Conservation (phyloP, 2,888 invertebrate genomes). For the Tuberolachnus salignus region DNA sequence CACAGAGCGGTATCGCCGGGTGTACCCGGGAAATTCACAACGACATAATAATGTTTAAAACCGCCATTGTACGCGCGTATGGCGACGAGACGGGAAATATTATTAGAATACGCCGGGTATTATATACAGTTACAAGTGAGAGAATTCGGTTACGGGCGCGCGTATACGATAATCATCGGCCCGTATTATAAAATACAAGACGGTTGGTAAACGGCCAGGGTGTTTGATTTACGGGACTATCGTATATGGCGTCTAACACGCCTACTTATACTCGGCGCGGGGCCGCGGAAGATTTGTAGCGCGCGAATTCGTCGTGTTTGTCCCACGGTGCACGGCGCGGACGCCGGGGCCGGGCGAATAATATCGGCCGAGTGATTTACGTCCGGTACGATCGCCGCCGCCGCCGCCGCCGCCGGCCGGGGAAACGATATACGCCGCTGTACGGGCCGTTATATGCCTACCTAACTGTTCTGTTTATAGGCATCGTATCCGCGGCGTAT, state of each 20-base stretch:
- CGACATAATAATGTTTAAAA: neutral
- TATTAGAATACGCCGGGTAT: neutral
- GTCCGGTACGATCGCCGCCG: neutral
- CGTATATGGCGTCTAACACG: constrained; percentile 41
- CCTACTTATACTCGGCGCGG: constrained; percentile 31
- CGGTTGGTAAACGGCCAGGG: constrained; percentile 53
- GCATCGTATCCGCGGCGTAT: too few relatives aligned
- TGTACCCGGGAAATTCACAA: neutral
- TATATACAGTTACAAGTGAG: constrained; percentile 42
- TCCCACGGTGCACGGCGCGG: neutral
- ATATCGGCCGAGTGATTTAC: constrained; percentile 19
- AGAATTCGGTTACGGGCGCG: constrained; percentile 31
- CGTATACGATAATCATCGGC: constrained; percentile 35
- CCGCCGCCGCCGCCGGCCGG: neutral
- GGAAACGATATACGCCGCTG: neutral
- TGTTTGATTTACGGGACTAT: constrained; percentile 50
- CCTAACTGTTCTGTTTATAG: too few relatives aligned
- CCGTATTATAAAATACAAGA: neutral
- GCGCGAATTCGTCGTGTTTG: constrained; percentile 35
- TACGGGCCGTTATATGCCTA: too few relatives aligned
- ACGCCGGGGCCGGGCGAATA: neutral
- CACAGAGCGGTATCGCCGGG: neutral
- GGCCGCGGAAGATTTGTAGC: constrained; percentile 50
- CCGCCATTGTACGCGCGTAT: neutral
- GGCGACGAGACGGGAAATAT: neutral